Percentiles rank a stretch among this genome's conserved stretches.
Evolutionary conservation across 2,797 vertebrate genomes (phyloP).

Genomic region (Siniperca undulata): DNA sequence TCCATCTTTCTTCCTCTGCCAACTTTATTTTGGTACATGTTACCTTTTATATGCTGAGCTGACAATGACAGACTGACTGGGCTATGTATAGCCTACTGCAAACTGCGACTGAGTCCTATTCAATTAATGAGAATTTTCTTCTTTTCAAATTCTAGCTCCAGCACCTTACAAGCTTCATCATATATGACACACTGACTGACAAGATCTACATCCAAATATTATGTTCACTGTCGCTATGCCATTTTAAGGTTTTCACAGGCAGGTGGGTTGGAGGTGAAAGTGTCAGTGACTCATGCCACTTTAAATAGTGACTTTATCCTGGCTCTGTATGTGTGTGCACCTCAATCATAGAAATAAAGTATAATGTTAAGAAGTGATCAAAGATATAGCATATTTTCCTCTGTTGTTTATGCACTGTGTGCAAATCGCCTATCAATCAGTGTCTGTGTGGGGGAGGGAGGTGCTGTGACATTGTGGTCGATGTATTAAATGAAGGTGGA

Average conservation of each 20-base stretch:
- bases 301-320: not conserved
- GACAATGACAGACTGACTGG: constrained; percentile 65
- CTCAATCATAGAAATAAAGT: not conserved
- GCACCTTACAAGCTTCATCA: not conserved
- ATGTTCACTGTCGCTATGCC: not conserved
- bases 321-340: not conserved
- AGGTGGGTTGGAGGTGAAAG: not conserved
- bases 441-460: constrained; percentile 13
- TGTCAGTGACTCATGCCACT: not conserved
- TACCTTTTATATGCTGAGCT: constrained; percentile 52
- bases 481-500: constrained; percentile 55
- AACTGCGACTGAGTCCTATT: constrained; percentile 23
- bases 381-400: not conserved
- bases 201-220: not conserved
- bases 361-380: not conserved
- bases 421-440: constrained; percentile 61
- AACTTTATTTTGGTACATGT: constrained; percentile 54
- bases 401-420: constrained; percentile 25
- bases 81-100: constrained; percentile 53
- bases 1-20: constrained; percentile 39
- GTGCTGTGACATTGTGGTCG: constrained; percentile 46
- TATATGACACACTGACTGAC: not conserved
- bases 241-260: not conserved
- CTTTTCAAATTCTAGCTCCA: constrained; percentile 5
- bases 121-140: constrained; percentile 32